phyloP scores from a whole-genome alignment of 2,113 vertebrate species.

The Cinclus cinclus region DNA sequence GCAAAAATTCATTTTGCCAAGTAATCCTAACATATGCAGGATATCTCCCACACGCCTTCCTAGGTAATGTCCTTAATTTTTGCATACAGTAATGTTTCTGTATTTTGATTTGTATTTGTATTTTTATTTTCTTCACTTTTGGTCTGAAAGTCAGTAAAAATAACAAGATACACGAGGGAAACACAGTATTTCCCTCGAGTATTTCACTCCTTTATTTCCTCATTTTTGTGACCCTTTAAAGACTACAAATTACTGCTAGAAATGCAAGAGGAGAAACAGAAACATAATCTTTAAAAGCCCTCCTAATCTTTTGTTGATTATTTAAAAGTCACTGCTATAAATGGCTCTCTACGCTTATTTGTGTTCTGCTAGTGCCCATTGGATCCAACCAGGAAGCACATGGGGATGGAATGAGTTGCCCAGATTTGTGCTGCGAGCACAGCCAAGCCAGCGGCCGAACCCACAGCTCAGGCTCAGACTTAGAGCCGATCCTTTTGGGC shows the following conservation, averaged over 20 bases:
- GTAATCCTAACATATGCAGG: neutral
- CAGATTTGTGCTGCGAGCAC: neutral
- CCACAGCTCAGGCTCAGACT: neutral
- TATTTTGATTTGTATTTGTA: slow-evolving; percentile 1
- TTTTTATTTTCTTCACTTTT: slow-evolving; percentile 26
- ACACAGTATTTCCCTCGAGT: neutral
- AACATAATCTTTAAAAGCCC: neutral
- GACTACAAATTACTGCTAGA: neutral
- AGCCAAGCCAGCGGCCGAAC: neutral
- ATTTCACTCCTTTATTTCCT: slow-evolving; percentile 1
- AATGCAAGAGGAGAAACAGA: neutral
- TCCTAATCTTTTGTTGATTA: neutral
- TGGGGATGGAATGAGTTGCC: slow-evolving; percentile 5
- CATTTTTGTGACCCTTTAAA: neutral
- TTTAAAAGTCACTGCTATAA: neutral
- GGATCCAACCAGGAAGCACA: neutral
- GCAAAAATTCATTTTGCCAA: slow-evolving; percentile 33
- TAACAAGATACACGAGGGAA: neutral
- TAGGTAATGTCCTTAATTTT: neutral
- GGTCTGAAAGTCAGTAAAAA: slow-evolving; percentile 1
- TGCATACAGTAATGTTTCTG: neutral
- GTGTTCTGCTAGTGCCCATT: neutral
- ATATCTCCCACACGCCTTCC: neutral
- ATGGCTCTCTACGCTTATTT: neutral
- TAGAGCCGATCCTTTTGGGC: neutral